Percentiles rank a stretch among this genome's conserved stretches.
Conservation (phyloP, 2,888 invertebrate genomes). For the Meiosimyza decipiens region DNA sequence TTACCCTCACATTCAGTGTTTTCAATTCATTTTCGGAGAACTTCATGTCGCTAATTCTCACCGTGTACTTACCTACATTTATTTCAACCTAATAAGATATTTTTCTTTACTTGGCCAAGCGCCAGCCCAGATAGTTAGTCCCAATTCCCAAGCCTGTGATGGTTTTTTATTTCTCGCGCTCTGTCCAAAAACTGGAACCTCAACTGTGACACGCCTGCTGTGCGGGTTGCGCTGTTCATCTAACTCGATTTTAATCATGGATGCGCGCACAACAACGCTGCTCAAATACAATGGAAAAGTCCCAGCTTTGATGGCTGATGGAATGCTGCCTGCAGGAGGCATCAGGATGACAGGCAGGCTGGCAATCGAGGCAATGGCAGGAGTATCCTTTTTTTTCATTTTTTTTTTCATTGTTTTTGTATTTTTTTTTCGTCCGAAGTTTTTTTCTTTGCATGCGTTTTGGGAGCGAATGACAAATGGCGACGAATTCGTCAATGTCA, state of each 20-base stretch:
- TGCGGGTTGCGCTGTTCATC: conserved; percentile 26
- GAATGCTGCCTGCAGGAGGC: conserved; percentile 60
- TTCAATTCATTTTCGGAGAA: too few relatives aligned
- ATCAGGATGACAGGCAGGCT: conserved; percentile 50
- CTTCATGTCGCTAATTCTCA: too few relatives aligned
- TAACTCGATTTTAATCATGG: conserved; percentile 38
- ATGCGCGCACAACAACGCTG: conserved; percentile 30
- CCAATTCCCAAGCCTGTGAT: too few relatives aligned
- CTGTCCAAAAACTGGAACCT: neutral
- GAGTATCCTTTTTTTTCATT: conserved; percentile 56
- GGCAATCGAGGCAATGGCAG: conserved; percentile 41
- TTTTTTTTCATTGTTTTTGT: too few relatives aligned
- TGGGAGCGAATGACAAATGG: conserved; percentile 67
- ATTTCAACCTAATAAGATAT: too few relatives aligned
- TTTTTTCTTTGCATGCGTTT: conserved; percentile 51
- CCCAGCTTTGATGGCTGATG: conserved; percentile 53
- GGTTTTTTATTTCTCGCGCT: neutral
- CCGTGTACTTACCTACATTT: too few relatives aligned
- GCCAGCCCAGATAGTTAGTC: too few relatives aligned
- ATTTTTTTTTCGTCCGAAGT: conserved; percentile 38
- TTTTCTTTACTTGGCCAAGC: too few relatives aligned
- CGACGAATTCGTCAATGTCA: conserved; percentile 68
- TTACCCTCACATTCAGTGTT: too few relatives aligned
- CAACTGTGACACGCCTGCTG: conserved; percentile 25
- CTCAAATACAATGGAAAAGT: neutral